Base-by-base conservation (phyloP, 2,113 vertebrate genomes). In the Theristicus caerulescens region DNA sequence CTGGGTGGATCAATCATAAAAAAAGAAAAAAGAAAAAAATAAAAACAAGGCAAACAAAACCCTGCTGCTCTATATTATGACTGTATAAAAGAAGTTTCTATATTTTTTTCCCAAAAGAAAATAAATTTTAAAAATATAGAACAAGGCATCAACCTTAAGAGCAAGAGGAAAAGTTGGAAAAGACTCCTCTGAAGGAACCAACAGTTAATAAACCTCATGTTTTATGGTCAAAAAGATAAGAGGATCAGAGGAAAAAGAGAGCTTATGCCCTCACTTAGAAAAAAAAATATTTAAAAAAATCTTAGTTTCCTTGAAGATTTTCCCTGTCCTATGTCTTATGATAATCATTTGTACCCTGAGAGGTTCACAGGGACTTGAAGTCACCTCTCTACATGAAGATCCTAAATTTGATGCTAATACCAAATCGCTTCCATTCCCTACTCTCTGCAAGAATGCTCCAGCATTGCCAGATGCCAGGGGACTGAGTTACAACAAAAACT, bases 11-110 rank as follows among this genome's bases (percentile, higher is more conserved):
- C 19, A 69, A 32, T 3, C 8, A 49, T 10, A 12, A 9, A 26
- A 47, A 6, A 46, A 20, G 20, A 16, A 4, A 13, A 54, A 36
- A 14, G 10, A 5, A 4, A 6, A 24, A 24, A 6, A 13, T 11
- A 18, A 3, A 13, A 10, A 25, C 19, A 38, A 10, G 4, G 2
- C 2, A 13, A 29, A 18, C 13, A 26, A 27, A 27, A 27, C 4
- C 29, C 6, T 31, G 13, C 13, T 47, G 21, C 7, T 65, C 8
- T 76, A 7, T 58, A 57, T 51, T 55, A 34, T 18, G 36, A 34
- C 22, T 61, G 22, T 26, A 36, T 22, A 6, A 29, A 32, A 52
- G 64, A 27, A 29, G 7, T 36, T 38, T 47, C 13, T 59, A 24
- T 59, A 4, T 10, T 58, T 40, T 59, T 49, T 62, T 32, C 26